These are phyloP conservation scores for Drosophila merina DNA, from an alignment of 2,888 invertebrate genomes.

Conservation along the genomic window DNA sequence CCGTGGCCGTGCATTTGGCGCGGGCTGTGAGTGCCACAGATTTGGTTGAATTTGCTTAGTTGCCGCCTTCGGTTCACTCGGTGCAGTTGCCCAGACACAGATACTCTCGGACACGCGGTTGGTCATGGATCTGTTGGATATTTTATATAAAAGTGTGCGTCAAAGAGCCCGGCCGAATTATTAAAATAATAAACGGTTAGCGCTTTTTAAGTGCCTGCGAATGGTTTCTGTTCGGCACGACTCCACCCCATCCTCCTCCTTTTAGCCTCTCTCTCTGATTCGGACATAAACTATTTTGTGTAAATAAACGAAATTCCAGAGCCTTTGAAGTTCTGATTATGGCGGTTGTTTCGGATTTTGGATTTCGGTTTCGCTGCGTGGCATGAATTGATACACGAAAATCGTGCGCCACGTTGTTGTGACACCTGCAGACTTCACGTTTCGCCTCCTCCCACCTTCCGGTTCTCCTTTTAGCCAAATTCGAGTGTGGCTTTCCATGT, in stretches of 20 bases:
- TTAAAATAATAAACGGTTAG: constrained; percentile 73
- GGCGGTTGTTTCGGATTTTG: constrained; percentile 18
- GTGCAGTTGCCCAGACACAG: constrained; percentile 59
- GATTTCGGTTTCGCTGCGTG: constrained; percentile 5
- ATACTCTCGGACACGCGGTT: not conserved
- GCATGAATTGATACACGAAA: constrained; percentile 26
- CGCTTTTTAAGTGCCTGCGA: constrained; percentile 70
- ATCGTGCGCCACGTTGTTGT: constrained; percentile 38
- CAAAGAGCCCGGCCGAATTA: constrained; percentile 71
- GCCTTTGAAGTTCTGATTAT: constrained; percentile 44
- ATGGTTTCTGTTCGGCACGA: constrained; percentile 19
- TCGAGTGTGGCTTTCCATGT: constrained; percentile 24
- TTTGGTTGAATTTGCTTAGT: constrained; percentile 47
- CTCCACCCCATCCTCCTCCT: constrained; percentile 1
- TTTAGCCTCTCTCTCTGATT: constrained; percentile 26
- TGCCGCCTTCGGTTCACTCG: constrained; percentile 52
- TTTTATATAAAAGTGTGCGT: constrained; percentile 54
- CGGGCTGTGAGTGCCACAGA: constrained; percentile 20
- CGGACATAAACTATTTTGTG: constrained; percentile 73
- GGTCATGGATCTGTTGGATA: constrained; percentile 19
- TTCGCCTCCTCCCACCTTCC: not conserved
- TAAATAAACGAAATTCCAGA: constrained; percentile 66
- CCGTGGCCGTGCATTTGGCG: constrained; percentile 55
- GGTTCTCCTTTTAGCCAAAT: constrained; percentile 10
- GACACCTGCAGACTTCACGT: constrained; percentile 57